Base-by-base conservation (phyloP, 2,888 invertebrate genomes). In the Polydrusus cervinus region DNA sequence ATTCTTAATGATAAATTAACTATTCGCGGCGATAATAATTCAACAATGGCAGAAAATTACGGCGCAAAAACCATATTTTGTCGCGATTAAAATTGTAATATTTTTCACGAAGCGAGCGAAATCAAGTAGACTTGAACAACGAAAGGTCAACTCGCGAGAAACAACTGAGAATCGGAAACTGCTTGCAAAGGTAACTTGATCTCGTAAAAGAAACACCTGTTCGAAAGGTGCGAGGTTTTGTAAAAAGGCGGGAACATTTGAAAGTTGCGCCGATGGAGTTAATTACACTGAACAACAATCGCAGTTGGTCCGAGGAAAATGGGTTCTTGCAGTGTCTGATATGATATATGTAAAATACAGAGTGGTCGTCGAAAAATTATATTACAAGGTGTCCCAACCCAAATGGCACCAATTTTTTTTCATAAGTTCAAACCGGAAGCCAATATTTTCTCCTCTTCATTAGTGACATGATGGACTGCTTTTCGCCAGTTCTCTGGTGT, bases 161-260 rank as follows among this genome's bases (percentile, higher is more conserved):
- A 83, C 82, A 83, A 84, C 84, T 84, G 84, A 84, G 80, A 79
- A 83, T 82, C 81, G 80, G 79, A 80, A 78, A 81, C 83, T 82
- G 84, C 84, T 85, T 83, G 82, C 82, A 80, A 82, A 84, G 83
- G 84, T 84, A 84, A 84, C 84, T 85, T 83, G 84, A 84, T 83
- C 83, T 82, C 80, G 71, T 78, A 81, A 79, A 82, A 80, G 82
- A 81, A 81, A 81, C 82, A 82, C 81, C 82, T 82, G 81, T 81
- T 79, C 76, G 80, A 78, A 71, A 75, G 75, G 76, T 75, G 77
- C 65, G 69, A 77, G 78, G 80, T 79, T 66, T 55, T 30, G 57
- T 76, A 79, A 53, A 66, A 60, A 77, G 80, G 81, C 81, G 81
- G 81, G 81, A 81, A 79, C 78, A 81, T 80, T 80, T 71, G 80